Conservation (phyloP, 2,113 vertebrate genomes). For the Myotis brandtii region DNA sequence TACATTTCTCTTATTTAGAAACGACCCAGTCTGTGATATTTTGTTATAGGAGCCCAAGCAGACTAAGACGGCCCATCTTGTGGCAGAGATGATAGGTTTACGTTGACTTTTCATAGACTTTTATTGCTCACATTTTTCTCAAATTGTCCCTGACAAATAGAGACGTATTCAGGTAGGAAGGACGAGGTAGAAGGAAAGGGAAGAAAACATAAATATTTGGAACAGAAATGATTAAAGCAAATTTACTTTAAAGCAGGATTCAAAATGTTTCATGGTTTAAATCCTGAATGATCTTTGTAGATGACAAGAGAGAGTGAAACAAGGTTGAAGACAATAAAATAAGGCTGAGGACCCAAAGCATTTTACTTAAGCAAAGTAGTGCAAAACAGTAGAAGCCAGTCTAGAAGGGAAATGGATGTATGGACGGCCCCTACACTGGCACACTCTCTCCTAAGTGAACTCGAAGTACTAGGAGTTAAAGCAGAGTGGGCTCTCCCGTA, state of each 20-base stretch:
- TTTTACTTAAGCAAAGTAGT: conserved; percentile 55
- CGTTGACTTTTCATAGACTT: conserved; percentile 3
- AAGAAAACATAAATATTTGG: neutral
- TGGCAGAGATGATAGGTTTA: neutral
- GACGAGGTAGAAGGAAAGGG: neutral
- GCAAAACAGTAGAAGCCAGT: conserved; percentile 19
- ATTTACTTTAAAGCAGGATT: neutral
- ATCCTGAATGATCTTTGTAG: neutral
- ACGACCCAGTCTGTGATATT: neutral
- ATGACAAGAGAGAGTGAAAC: neutral
- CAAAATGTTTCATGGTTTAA: neutral
- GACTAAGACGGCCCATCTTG: neutral
- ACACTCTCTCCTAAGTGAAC: conserved; percentile 34
- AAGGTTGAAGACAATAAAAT: conserved; percentile 51
- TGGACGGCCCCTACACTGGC: accelerated
- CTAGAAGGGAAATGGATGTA: neutral
- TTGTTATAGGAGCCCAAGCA: neutral
- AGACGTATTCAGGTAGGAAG: neutral
- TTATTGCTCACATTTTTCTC: conserved; percentile 22
- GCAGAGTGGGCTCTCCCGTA: neutral
- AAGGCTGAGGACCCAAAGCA: conserved; percentile 36
- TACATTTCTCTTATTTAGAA: neutral
- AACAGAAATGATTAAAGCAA: conserved; percentile 31
- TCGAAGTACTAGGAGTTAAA: neutral
- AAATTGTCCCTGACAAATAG: neutral